phyloP scores from a whole-genome alignment of 2,113 vertebrate species.

The Taxidea taxus region DNA sequence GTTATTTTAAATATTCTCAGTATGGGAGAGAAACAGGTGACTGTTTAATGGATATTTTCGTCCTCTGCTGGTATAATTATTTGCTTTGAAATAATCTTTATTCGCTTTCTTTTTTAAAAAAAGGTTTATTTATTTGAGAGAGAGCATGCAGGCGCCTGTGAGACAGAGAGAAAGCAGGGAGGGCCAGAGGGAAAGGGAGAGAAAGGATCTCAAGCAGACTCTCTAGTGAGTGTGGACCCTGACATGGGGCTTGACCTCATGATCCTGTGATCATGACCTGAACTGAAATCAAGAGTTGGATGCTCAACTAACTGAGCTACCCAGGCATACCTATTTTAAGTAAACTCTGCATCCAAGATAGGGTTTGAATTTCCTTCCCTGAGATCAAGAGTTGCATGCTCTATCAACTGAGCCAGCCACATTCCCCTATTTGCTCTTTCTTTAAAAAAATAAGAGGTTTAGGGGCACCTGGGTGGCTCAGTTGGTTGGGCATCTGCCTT shows the following conservation, averaged over 20 bases:
- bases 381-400: background rate
- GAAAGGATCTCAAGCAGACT: background rate
- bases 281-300: background rate
- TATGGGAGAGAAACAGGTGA: background rate
- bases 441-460: background rate
- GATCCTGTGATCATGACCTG: background rate
- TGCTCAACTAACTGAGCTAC: background rate
- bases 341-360: background rate
- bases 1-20: background rate
- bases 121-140: background rate
- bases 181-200: background rate
- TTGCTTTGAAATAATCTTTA: slow-evolving; percentile 19
- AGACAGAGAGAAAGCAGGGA: background rate
- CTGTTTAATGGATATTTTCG: background rate
- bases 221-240: background rate
- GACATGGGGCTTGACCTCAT: background rate
- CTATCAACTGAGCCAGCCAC: background rate
- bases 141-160: background rate
- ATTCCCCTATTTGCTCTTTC: background rate
- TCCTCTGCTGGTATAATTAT: background rate
- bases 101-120: background rate
- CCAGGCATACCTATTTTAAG: background rate
- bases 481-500: background rate
- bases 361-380: background rate
- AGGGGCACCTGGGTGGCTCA: background rate